Evolutionary conservation across 2,113 vertebrate genomes (phyloP).

Genomic region (Chionomys nivalis): DNA sequence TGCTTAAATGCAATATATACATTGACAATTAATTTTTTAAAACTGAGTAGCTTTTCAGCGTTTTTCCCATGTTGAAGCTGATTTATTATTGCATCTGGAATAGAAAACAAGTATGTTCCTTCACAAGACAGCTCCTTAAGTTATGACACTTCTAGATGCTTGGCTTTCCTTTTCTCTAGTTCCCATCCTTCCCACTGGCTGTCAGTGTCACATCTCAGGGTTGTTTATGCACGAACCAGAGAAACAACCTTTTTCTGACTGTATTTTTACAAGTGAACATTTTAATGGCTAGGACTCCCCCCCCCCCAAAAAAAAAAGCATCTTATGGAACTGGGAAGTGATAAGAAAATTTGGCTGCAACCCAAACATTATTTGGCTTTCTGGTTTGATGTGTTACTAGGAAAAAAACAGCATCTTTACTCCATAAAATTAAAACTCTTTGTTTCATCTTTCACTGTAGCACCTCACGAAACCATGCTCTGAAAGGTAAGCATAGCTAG

Average conservation of each 20-base stretch:
- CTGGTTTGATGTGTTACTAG: background rate
- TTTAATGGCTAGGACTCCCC: background rate
- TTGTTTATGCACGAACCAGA: background rate
- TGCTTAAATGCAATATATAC: background rate
- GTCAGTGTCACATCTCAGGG: background rate
- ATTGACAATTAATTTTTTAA: background rate
- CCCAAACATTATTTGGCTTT: background rate
- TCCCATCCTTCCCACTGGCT: background rate
- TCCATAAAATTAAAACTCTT: background rate
- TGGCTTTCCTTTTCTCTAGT: background rate
- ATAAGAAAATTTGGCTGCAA: background rate
- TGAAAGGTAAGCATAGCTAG: background rate
- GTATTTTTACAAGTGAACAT: background rate
- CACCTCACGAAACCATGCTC: background rate
- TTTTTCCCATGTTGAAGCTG: background rate
- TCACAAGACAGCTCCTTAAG: background rate
- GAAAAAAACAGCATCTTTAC: background rate
- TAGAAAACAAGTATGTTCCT: background rate
- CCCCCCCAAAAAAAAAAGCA: background rate
- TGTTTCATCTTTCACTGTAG: background rate
- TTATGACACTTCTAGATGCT: background rate
- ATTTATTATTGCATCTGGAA: rapidly evolving
- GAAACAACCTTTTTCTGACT: background rate
- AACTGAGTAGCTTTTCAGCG: background rate
- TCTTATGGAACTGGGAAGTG: background rate